A percentile compares a stretch with the other conserved stretches of the same genome.
Evolutionary conservation across 2,797 vertebrate genomes (phyloP).

Genomic region (Acestrorhynchus altus): DNA sequence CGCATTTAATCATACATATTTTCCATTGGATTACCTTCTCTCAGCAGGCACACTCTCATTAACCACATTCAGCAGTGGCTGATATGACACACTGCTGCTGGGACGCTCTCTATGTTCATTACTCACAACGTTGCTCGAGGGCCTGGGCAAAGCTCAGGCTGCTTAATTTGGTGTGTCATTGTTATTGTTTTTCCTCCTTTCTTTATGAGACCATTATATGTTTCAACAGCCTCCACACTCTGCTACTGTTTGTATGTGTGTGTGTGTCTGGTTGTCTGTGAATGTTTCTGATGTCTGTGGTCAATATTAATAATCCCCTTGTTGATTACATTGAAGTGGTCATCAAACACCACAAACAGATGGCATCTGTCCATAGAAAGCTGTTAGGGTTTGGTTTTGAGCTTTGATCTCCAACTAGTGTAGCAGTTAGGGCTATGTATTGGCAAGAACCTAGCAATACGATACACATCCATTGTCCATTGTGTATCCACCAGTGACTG

Average conservation of each 20-base stretch:
- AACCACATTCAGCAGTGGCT: conserved; percentile 14
- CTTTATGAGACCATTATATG: neutral
- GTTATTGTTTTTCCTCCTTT: neutral
- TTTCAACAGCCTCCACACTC: conserved; percentile 14
- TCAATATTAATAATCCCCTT: neutral
- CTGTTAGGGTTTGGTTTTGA: neutral
- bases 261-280: neutral
- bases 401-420: too few relatives aligned
- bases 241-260: neutral
- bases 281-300: neutral
- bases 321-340: neutral
- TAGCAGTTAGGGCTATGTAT: too few relatives aligned
- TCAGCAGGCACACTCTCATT: conserved; percentile 22
- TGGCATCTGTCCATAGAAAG: neutral
- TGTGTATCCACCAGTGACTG: too few relatives aligned
- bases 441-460: too few relatives aligned
- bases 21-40: conserved; percentile 33
- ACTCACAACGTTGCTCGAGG: neutral
- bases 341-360: neutral
- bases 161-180: conserved; percentile 13
- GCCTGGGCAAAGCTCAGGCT: neutral
- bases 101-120: conserved; percentile 7
- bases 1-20: conserved; percentile 36
- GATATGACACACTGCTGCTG: conserved; percentile 15
- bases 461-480: too few relatives aligned